Evolutionary conservation across 2,888 invertebrate species (phyloP).

Genomic region (Phaonia tiefii): DNA sequence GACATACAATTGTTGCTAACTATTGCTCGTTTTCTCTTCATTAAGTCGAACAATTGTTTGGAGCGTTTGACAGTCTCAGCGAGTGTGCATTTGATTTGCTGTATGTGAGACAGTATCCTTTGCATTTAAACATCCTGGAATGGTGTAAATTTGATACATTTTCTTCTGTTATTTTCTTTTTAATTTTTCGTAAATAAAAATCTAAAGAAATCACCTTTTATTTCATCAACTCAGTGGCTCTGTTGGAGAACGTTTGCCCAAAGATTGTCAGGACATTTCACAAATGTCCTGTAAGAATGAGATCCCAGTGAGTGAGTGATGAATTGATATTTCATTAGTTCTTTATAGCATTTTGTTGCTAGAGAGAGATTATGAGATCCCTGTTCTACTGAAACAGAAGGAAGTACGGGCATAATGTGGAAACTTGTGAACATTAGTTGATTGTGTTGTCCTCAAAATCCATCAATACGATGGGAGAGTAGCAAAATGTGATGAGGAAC

Average conservation of each 20-base stretch:
- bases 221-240: constrained; percentile 41
- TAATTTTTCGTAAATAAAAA: constrained; percentile 24
- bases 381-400: constrained; percentile 63
- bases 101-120: background rate
- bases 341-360: constrained; percentile 11
- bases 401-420: constrained; percentile 55
- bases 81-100: constrained; percentile 12
- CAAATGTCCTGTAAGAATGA: constrained; percentile 50
- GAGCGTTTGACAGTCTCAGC: constrained; percentile 53
- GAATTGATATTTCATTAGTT: constrained; percentile 59
- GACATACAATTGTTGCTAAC: constrained; percentile 58
- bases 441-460: constrained; percentile 25
- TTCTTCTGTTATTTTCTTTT: constrained; percentile 23
- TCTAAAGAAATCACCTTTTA: constrained; percentile 58
- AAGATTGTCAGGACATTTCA: background rate
- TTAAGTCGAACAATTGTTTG: constrained; percentile 51
- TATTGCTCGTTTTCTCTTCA: constrained; percentile 64
- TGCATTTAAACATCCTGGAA: constrained; percentile 16
- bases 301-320: constrained; percentile 41
- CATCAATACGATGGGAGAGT: no score
- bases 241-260: constrained; percentile 42
- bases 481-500: no score
- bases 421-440: constrained; percentile 59
- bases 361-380: constrained; percentile 45
- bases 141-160: constrained; percentile 59